Conservation (phyloP, 2,888 invertebrate genomes). For the Sinelater perroti region DNA sequence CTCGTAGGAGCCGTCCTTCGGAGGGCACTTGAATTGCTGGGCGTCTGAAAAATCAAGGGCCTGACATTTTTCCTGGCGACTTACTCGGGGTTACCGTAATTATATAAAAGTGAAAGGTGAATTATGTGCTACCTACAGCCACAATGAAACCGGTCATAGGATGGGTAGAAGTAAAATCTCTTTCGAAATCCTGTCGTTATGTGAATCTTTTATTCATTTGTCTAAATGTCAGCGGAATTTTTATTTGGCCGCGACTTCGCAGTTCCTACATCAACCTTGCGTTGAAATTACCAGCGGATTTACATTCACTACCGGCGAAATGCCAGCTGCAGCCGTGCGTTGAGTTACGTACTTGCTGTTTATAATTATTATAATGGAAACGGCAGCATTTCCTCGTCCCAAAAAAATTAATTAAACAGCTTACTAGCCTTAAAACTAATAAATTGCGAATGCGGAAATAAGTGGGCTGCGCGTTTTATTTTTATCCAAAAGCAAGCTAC, state of each 20-base stretch:
- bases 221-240: conserved; percentile 13
- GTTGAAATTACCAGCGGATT: conserved; percentile 25
- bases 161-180: conserved; percentile 21
- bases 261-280: conserved; percentile 19
- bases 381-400: too few relatives aligned
- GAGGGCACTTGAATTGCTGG: conserved; percentile 79
- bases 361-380: neutral
- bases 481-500: neutral
- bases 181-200: conserved; percentile 22
- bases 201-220: conserved; percentile 21
- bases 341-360: neutral
- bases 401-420: conserved; percentile 1
- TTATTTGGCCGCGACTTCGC: too few relatives aligned
- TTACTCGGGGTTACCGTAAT: too few relatives aligned
- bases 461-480: neutral
- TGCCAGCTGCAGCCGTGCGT: neutral
- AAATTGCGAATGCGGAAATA: conserved; percentile 8
- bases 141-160: conserved; percentile 27
- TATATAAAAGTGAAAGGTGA: conserved; percentile 38
- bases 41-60: conserved; percentile 52
- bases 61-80: too few relatives aligned
- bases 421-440: neutral
- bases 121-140: conserved; percentile 4
- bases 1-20: conserved; percentile 82
- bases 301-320: conserved; percentile 6